Base-by-base conservation (phyloP, 2,113 vertebrate species). In the Chionis minor region DNA sequence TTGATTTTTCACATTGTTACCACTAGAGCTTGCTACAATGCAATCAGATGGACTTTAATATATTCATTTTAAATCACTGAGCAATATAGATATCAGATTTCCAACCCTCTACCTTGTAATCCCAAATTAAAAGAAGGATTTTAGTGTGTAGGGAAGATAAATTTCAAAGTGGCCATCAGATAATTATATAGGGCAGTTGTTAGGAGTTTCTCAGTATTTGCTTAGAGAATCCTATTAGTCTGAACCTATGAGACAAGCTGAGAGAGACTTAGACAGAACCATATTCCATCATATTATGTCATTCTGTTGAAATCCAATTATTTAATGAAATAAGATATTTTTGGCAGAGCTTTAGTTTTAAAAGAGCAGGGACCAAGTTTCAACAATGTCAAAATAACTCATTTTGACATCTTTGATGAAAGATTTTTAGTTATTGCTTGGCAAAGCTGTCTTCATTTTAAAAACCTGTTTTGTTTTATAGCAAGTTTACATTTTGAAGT, bases 21-120 rank as follows among this genome's bases (percentile, higher is more conserved):
- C 97, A 95, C 88, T 97, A 95, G 95, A 93, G 94, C 70, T 96
- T 97, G 95, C 97, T 97, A 42, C 89, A 90, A 72, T 81, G 96
- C 94, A 95, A 69, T 85, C 86, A 54, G 59, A 90, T n/a, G 40
- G 49, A 74, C 65, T 81, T 54, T 78, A 95, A 96, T 55, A 33
- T 40, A 81, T 93, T 85, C 12, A 75, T 95, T 95, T 84, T 35
- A 83, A 95, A 92, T 59, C 54, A 74, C 74, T 54, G 40, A 71
- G 40, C 42, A 79, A 93, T 91, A 75, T 21, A 93, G 94, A 81
- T 52, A 84, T 56, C 56, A 92, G 40, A 91, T 94, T 84, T 88
- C 18, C 61, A 94, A 27, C 7, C 10, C 13, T 81, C 19, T 74
- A 63, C 33, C 16, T 40, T 75, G 69, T 93, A 88, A 96, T 94